Evolutionary conservation across 2,113 vertebrate species (phyloP).

Genomic region (Microcebus ravelobensis): DNA sequence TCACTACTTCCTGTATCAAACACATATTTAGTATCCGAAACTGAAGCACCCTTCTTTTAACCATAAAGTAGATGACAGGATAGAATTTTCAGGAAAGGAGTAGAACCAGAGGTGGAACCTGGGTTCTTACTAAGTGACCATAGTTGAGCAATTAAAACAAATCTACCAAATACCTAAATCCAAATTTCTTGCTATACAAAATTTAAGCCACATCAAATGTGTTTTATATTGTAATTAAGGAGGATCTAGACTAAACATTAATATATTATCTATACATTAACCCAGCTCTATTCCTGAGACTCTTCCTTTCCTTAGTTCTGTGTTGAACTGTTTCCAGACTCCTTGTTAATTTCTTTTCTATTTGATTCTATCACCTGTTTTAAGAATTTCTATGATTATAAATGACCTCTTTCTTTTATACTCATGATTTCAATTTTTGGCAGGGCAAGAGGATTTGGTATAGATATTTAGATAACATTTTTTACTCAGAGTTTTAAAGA

Average conservation of each 20-base stretch:
- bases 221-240: neutral
- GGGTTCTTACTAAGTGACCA: too few species aligned
- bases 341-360: neutral
- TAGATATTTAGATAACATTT: neutral
- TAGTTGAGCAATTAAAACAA: too few species aligned
- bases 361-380: neutral
- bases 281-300: neutral
- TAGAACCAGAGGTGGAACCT: too few species aligned
- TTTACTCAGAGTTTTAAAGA: neutral
- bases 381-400: neutral
- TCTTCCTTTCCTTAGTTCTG: neutral
- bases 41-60: neutral
- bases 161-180: too few species aligned
- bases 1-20: neutral
- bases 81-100: neutral
- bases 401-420: neutral
- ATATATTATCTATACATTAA: neutral
- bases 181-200: too few species aligned
- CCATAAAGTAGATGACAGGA: neutral
- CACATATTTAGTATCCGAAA: neutral
- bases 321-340: neutral
- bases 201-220: neutral
- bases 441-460: fast-evolving
- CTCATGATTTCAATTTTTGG: neutral
- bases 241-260: neutral